Percentiles rank a stretch among this genome's conserved stretches.
phyloP scores from a whole-genome alignment of 1,140 invertebrate genomes.

The Leptinotarsa texana region DNA sequence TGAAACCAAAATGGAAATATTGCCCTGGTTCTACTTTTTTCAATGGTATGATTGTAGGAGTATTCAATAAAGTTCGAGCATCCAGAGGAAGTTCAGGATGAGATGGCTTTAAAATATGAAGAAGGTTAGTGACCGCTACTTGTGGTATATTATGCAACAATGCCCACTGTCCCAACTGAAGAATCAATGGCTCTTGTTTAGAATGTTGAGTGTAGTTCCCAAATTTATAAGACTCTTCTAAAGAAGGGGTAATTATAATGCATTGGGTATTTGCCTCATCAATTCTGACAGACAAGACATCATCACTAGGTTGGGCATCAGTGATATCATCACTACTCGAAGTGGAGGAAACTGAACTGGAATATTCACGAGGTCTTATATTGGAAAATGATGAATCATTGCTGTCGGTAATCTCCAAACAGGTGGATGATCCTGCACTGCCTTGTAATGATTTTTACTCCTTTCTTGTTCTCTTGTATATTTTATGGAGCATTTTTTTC shows the following conservation, averaged over 20 bases:
- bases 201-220: background rate
- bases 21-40: background rate
- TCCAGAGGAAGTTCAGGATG: background rate
- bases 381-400: no score
- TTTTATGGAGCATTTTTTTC: no score
- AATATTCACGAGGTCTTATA: no score
- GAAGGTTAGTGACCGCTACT: background rate
- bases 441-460: no score
- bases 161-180: constrained; percentile 4
- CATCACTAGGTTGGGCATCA: background rate
- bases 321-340: no score
- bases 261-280: background rate
- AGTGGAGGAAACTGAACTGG: no score
- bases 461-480: no score
- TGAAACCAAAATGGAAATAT: background rate
- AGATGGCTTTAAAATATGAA: background rate
- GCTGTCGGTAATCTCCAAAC: no score
- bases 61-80: constrained; percentile 1
- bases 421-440: no score
- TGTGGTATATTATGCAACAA: background rate
- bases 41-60: background rate
- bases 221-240: background rate
- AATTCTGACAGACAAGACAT: background rate
- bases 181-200: background rate
- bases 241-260: background rate